Evolutionary conservation across 2,113 vertebrate species (phyloP), one percentile per base, ranked within the genome.

Genomic region (Circaetus cinerascens): DNA sequence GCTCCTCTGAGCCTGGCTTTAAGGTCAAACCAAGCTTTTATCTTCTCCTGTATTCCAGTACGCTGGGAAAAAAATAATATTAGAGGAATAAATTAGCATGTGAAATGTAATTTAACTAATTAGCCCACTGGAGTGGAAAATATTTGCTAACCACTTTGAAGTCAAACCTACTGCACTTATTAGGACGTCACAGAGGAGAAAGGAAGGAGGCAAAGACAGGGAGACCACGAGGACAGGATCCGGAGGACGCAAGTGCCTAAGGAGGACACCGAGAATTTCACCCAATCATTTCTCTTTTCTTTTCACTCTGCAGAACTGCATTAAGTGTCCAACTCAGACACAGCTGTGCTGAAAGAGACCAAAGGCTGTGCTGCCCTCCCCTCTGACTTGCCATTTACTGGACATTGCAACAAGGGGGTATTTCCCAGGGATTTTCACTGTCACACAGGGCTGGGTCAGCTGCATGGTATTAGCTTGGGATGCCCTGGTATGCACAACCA

Each of bases 101-200:
- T 86, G 94, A 95, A 97, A 97, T 97, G 88, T 76, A 96, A 97
- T 95, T 96, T 96, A 93, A 91, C 94, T 95, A 95, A 96, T 94
- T 95, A 97, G 91, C 84, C 86, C 81, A 75, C 55, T 95, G 87
- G 89, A 94, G 95, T 93, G 87, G 95, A 96, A 95, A 97, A 93
- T 74, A 62, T 57, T 93, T 83, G 80, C 84, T 79, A 96, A 93
- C 69, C 38, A 26, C 95, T 97, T 95, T 95, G 96, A 97, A 97
- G 86, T 93, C 84, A 78, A 91, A 46, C 69, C 71, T 68, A 14
- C 66, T 88, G 93, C 59, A 41, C 86, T 64, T 86, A 62, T 2
- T 73, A 86, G 88, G 86, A 71, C 16, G 5, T 71, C 76, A 56
- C 15, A 57, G 71, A 90, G 48, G 79, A 77, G 83, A 90, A 67